Conservation (phyloP, 2,888 invertebrate species). For the Erannis defoliaria region DNA sequence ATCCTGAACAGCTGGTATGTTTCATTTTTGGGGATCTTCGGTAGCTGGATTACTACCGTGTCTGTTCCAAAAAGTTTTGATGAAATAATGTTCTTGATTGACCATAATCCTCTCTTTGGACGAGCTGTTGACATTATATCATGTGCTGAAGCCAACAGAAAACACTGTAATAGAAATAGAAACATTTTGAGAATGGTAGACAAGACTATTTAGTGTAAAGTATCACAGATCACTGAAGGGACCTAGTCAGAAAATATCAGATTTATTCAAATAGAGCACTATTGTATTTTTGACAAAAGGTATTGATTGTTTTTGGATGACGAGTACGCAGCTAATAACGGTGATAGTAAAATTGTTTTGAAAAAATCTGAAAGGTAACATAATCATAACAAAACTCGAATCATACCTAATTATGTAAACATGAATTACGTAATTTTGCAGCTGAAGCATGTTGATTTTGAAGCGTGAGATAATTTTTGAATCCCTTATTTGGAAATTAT, state of each 20-base stretch:
- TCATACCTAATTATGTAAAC: neutral
- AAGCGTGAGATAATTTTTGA: neutral
- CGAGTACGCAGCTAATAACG: neutral
- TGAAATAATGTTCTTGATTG: conserved; percentile 49
- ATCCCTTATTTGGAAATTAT: neutral
- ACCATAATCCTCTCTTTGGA: conserved; percentile 50
- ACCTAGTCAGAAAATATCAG: neutral
- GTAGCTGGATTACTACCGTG: conserved; percentile 27
- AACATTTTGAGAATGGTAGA: neutral
- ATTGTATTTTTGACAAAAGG: conserved; percentile 5
- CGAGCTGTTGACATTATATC: conserved; percentile 46
- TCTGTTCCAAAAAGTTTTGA: conserved; percentile 47
- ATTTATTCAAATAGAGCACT: conserved; percentile 2
- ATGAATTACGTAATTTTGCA: neutral
- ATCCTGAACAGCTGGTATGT: conserved; percentile 49
- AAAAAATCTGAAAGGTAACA: neutral
- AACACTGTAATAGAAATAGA: conserved; percentile 55
- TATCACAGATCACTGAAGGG: neutral
- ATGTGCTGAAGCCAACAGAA: conserved; percentile 52
- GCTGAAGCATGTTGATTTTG: neutral
- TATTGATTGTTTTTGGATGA: conserved; percentile 2
- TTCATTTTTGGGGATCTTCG: conserved; percentile 29
- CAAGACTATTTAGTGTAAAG: neutral
- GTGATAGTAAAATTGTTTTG: neutral
- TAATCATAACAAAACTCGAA: neutral